Conservation (phyloP, 2,888 invertebrate species). For the Noctua janthina region DNA sequence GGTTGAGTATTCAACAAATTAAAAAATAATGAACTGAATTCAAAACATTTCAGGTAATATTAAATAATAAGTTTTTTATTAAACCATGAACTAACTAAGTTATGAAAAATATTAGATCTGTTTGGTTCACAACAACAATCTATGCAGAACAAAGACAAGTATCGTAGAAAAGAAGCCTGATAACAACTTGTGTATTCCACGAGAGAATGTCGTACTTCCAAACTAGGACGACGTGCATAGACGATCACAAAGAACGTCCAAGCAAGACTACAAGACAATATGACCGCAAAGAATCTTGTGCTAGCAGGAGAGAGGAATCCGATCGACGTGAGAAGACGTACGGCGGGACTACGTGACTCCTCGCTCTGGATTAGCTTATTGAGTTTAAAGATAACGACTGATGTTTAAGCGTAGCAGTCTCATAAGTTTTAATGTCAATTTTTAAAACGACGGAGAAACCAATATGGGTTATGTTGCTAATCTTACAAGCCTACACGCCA, state of each 20-base stretch:
- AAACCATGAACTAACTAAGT: background rate
- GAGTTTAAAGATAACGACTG: conserved; percentile 42
- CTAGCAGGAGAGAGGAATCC: conserved; percentile 44
- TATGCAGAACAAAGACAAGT: background rate
- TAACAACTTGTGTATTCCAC: conserved; percentile 1
- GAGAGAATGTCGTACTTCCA: conserved; percentile 11
- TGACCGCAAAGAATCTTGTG: conserved; percentile 40
- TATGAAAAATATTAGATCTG: background rate
- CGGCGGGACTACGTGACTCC: conserved; percentile 41
- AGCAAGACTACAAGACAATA: conserved; percentile 29
- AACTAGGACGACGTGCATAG: conserved; percentile 11
- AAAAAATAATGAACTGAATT: conserved; percentile 8
- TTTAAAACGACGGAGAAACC: background rate
- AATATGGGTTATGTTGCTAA: background rate
- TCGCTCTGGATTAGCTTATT: conserved; percentile 26
- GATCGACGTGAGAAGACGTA: conserved; percentile 29
- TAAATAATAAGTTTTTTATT: background rate
- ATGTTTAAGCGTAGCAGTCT: background rate
- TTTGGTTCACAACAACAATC: background rate
- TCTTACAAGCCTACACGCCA: background rate
- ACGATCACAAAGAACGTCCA: conserved; percentile 22
- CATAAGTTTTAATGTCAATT: conserved; percentile 8
- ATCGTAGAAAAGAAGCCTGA: background rate
- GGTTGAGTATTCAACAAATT: conserved; percentile 14
- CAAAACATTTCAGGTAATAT: background rate